Conservation (phyloP, 2,797 vertebrate species). For the Sebastes vulpes region DNA sequence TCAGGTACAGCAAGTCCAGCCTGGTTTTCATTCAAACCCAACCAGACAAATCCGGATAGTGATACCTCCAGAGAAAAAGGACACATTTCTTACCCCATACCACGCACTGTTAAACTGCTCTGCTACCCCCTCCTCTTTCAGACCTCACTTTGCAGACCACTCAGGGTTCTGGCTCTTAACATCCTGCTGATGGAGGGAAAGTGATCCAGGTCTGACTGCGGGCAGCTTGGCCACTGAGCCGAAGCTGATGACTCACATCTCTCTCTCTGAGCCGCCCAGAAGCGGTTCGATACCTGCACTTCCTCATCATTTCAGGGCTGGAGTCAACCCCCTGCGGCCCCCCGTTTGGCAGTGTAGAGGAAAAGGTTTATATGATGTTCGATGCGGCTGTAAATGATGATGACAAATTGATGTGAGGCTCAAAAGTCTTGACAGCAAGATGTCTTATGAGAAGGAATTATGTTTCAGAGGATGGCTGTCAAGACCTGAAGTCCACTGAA, state of each 20-base stretch:
- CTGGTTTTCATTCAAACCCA: conserved; percentile 18
- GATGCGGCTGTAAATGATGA: conserved; percentile 38
- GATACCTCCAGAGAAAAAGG: conserved; percentile 40
- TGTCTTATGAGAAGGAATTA: not conserved
- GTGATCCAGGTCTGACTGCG: conserved; percentile 58
- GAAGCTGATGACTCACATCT: conserved; percentile 60
- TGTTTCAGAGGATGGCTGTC: not conserved
- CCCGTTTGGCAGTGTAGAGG: conserved; percentile 1
- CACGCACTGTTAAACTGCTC: conserved; percentile 21
- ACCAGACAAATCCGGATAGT: conserved; percentile 6
- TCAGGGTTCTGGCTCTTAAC: conserved; percentile 56
- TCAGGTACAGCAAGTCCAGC: not conserved
- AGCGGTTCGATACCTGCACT: conserved; percentile 43
- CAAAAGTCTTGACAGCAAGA: conserved; percentile 20
- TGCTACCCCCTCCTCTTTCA: not conserved
- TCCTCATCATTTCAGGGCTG: conserved; percentile 44
- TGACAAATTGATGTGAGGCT: conserved; percentile 41
- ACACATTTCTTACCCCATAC: conserved; percentile 29
- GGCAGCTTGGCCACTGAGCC: conserved; percentile 59
- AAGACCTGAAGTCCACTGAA: not conserved
- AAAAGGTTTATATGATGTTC: conserved; percentile 34
- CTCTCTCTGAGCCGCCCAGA: conserved; percentile 43
- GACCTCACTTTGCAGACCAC: conserved; percentile 52
- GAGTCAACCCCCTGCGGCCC: conserved; percentile 24
- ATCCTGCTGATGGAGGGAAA: conserved; percentile 68